Evolutionary conservation across 2,797 vertebrate species (phyloP), one percentile per base, ranked within the genome.

Genomic region (Acipenser oxyrinchus): DNA sequence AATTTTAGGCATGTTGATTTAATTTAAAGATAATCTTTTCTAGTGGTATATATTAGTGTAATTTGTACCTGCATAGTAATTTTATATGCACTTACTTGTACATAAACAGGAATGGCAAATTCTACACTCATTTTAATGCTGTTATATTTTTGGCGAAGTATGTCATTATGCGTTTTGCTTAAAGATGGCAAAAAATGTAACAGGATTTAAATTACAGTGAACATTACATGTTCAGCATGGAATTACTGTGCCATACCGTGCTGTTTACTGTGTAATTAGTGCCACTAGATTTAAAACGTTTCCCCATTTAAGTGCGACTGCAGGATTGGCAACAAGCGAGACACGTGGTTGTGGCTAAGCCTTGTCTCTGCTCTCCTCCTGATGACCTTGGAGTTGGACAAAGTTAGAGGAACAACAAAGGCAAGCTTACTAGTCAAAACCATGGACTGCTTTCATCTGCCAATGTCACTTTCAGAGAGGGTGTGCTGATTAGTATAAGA

Each of bases 391-490:
- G 23, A 37, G 23, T 37, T 37, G 4, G 23, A 37, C 23, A 37
- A 37, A 87, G 84, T 86, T 85, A 86, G 85, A 78, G 78, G 84
- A 82, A 82, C 80, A 88, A 86, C 83, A 79, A 82, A 85, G 84
- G 84, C 81, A 37, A 84, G 83, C 86, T 88, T 75, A 70, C 77
- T 83, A 86, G 84, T 89, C 88, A 88, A 78, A 77, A 84, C 84
- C 72, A 81, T 77, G 85, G 83, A 85, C 81, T 82, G 84, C 84
- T 78, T 79, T 78, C 82, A 80, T 78, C 84, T 86, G 87, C 87
- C 88, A 88, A 89, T 90, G 89, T 90, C 88, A 89, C 90, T 90
- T 90, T 89, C 88, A 90, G 89, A 84, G 86, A 88, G 90, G 87
- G 89, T 89, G 87, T 85, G 88, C 89, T 90, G 89, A 91, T 91